Percentiles rank a stretch among this genome's conserved stretches.
Evolutionary conservation across 1,140 invertebrate genomes (phyloP).

Genomic region (Mizuhopecten yessoensis): DNA sequence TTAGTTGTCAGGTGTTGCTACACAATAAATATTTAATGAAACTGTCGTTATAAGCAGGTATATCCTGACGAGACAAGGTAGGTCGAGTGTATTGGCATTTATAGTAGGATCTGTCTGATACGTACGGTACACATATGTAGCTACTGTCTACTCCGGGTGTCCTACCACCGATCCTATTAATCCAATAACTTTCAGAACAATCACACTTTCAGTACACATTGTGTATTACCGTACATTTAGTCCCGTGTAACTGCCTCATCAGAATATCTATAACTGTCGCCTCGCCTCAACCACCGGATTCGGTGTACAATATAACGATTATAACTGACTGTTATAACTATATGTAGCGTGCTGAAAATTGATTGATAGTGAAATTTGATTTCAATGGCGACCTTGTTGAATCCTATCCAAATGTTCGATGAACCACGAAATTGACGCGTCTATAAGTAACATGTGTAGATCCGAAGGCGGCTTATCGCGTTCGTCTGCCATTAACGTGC

Average conservation of each 20-base stretch:
- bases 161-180: not conserved
- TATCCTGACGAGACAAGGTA: not conserved
- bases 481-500: constrained; percentile 4
- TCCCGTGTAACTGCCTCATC: not conserved
- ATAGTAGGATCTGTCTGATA: not conserved
- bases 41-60: not conserved
- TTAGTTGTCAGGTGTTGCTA: constrained; percentile 18
- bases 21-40: constrained; percentile 30
- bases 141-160: not conserved
- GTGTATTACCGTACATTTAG: not conserved
- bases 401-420: not conserved
- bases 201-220: not conserved
- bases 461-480: not conserved
- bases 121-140: not conserved
- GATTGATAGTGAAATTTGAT: constrained; percentile 35
- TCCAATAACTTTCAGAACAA: constrained; percentile 17
- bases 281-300: not conserved
- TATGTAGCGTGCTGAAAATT: not conserved
- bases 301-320: not conserved
- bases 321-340: not conserved
- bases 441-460: constrained; percentile 22
- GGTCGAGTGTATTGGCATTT: not conserved
- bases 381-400: not conserved
- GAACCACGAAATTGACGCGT: constrained; percentile 28
- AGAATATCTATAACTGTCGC: not conserved